phyloP scores from a whole-genome alignment of 2,797 vertebrate genomes.

The Serranus cabrilla region DNA sequence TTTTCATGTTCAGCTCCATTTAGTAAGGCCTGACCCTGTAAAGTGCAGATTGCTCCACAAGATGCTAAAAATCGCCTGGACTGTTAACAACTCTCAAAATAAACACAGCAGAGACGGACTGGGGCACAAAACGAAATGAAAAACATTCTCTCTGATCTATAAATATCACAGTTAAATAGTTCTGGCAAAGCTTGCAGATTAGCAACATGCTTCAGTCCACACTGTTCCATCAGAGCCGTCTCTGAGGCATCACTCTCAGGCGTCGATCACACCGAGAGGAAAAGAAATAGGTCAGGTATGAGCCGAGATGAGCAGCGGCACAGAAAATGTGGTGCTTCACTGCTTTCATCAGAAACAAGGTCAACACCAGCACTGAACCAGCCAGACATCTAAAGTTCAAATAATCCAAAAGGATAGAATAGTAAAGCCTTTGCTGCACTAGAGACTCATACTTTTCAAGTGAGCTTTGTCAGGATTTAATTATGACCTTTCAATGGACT shows the following conservation, averaged over 20 bases:
- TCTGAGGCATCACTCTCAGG: constrained; percentile 59
- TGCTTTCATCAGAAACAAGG: constrained; percentile 21
- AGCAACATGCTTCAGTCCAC: constrained; percentile 46
- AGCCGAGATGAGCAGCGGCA: constrained; percentile 39
- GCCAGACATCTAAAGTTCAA: constrained; percentile 15
- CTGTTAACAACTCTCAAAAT: constrained; percentile 36
- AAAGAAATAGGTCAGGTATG: constrained; percentile 68
- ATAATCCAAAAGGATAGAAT: constrained; percentile 8
- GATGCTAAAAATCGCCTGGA: constrained; percentile 32
- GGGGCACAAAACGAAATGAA: constrained; percentile 22
- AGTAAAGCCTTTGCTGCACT: not conserved
- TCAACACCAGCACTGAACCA: not conserved
- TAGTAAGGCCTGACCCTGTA: not conserved
- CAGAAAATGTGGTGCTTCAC: constrained; percentile 16
- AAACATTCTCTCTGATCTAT: constrained; percentile 57
- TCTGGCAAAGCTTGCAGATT: constrained; percentile 61
- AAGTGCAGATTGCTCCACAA: constrained; percentile 15
- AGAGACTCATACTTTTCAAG: not conserved
- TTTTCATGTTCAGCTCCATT: constrained; percentile 32
- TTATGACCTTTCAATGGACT: not conserved
- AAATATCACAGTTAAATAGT: constrained; percentile 68
- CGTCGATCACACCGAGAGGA: constrained; percentile 28
- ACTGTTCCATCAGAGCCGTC: constrained; percentile 49
- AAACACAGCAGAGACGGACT: constrained; percentile 17
- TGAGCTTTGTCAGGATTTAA: not conserved